Conservation (phyloP, 1,140 invertebrate species). For the Macrostomum lignano region DNA sequence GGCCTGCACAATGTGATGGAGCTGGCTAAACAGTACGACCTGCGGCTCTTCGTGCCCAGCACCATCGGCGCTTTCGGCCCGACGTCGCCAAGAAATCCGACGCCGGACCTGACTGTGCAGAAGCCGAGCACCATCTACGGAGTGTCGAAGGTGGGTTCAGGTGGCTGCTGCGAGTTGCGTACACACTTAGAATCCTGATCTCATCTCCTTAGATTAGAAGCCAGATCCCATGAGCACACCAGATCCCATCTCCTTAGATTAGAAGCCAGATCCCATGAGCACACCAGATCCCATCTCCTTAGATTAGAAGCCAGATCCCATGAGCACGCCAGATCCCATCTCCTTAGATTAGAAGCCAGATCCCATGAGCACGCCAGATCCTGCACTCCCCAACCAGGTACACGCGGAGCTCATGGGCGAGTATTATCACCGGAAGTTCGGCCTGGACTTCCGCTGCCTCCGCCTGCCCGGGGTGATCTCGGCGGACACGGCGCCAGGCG, state of each 20-base stretch:
- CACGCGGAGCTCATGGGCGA: conserved; percentile 63
- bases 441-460: conserved; percentile 60
- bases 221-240: too few species aligned
- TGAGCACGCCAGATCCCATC: too few species aligned
- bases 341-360: too few species aligned
- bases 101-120: conserved; percentile 62
- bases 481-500: conserved; percentile 56
- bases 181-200: background rate
- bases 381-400: too few species aligned
- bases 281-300: too few species aligned
- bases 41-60: conserved; percentile 62
- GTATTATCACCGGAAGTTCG: conserved; percentile 62
- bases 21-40: conserved; percentile 52
- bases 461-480: conserved; percentile 72
- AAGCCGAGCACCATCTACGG: conserved; percentile 71
- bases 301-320: too few species aligned
- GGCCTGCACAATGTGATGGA: conserved; percentile 70
- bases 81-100: conserved; percentile 58
- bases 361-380: too few species aligned
- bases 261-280: too few species aligned
- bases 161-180: conserved; percentile 6
- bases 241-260: too few species aligned
- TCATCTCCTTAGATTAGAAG: too few species aligned
- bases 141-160: conserved; percentile 48
- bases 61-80: conserved; percentile 74